Conservation (phyloP, 1,140 invertebrate genomes). For the Streblospio benedicti region DNA sequence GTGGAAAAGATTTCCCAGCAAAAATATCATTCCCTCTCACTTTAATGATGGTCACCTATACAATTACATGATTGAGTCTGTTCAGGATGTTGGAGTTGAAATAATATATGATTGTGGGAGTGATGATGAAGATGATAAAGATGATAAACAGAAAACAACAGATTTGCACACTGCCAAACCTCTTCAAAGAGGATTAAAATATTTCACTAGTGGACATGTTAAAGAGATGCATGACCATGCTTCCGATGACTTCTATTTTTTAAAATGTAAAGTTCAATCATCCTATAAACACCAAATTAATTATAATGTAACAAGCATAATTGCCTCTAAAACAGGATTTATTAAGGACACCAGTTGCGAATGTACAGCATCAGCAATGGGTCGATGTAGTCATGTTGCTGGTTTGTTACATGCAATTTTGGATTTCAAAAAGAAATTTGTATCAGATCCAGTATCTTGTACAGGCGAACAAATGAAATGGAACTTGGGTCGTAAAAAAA, state of each 20-base stretch:
- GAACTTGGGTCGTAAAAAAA: background rate
- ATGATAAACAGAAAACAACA: background rate
- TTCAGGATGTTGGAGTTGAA: too few relatives aligned
- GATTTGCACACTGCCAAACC: background rate
- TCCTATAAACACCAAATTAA: background rate
- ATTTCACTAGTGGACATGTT: slow-evolving; percentile 2
- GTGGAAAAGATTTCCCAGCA: background rate
- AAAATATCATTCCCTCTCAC: background rate
- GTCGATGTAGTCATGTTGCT: slow-evolving; percentile 4
- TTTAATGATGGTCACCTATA: background rate
- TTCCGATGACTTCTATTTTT: background rate
- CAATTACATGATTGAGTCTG: background rate
- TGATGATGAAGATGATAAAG: too few relatives aligned
- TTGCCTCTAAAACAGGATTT: background rate
- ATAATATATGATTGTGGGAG: too few relatives aligned
- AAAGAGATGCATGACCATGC: background rate
- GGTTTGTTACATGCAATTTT: background rate
- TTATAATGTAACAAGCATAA: background rate
- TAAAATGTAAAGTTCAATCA: background rate
- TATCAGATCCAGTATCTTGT: background rate
- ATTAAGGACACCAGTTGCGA: background rate
- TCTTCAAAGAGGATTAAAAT: background rate
- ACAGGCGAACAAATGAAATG: background rate
- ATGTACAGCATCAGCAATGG: slow-evolving; percentile 3
- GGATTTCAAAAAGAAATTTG: background rate